Base-by-base conservation (phyloP, 1,140 invertebrate genomes). In the Holotrichia oblita region DNA sequence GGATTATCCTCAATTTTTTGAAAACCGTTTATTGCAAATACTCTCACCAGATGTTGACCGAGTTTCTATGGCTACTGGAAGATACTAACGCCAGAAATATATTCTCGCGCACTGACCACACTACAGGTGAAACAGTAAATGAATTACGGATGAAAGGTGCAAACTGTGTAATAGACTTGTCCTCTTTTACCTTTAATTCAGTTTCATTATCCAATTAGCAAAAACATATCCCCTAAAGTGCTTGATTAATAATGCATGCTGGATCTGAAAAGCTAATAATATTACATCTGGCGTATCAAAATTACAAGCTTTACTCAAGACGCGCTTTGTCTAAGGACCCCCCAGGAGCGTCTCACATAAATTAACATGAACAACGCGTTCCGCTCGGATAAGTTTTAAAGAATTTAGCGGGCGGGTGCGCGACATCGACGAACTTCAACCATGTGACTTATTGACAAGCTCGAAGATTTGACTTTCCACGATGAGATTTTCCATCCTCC, bases 401-500 rank as follows among this genome's bases (percentile, higher is more conserved):
- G 48, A 55, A 55, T 55, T 55, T 55, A 55, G 48, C 48, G 48
- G 48, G 27, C 27, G 27, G 27, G 27, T 34, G 27, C 14, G 48
- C 48, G 14, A n/a, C n/a, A 17, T 55, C 48, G n/a, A 17, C 48
- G 48, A 55, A 55, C 14, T 55, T 55, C 48, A 17, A 17, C 48
- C 48, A 17, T 55, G 48, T 55, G 48, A 55, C 48, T 55, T 55
- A 55, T 55, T 55, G 48, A 55, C 48, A 55, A 55, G 48, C 48
- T 55, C 48, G 6, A 34, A n/a, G 48, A 55, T 17, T 55, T 55
- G 48, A 55, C 48, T 55, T 55, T 55, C 48, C 12, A 17, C 48
- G 27, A 34, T 4, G n/a, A 55, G 48, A 55, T 17, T 17, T 17
- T n/a, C 48, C 48, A 55, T 55, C 17, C 48, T 55, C 6, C 48